Base-by-base conservation (phyloP, 2,888 invertebrate genomes). In the Entomobrya proxima region DNA sequence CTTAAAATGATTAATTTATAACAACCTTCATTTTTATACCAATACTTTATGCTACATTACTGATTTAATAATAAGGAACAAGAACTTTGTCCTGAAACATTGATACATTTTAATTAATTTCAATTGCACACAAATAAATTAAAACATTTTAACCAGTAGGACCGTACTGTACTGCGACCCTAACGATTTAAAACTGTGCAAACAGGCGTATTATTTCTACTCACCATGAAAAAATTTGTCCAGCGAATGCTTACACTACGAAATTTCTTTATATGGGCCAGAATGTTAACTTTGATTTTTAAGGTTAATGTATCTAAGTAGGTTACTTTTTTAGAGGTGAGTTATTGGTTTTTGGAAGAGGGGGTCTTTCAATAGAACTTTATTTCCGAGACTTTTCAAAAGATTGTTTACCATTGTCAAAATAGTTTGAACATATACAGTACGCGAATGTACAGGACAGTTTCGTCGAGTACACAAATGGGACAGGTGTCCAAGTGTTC, bases 151-250 rank as follows among this genome's bases (percentile, higher is more conserved):
- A n/a, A n/a, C n/a, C n/a, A n/a, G n/a, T n/a, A n/a, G n/a, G n/a
- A n/a, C n/a, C n/a, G n/a, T n/a, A n/a, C n/a, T n/a, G n/a, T n/a
- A n/a, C n/a, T n/a, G n/a, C n/a, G n/a, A n/a, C n/a, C n/a, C n/a
- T n/a, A n/a, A n/a, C n/a, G n/a, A n/a, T n/a, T n/a, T n/a, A n/a
- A n/a, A n/a, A n/a, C n/a, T n/a, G n/a, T n/a, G n/a, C n/a, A 44
- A 44, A 44, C 11, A 44, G 11, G 13, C n/a, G 44, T 44, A 15
- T 44, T 13, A n/a, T 44, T 44, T n/a, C n/a, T 24, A 82, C 77
- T 86, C 81, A 86, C 86, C 86, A 69, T 82, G 72, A 86, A 86
- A 81, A 77, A 86, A 58, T 86, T 82, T 18, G 15, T 82, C 86
- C 86, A 86, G 40, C 37, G 79, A 21, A 72, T 24, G n/a, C 67